Base-by-base conservation (phyloP, 2,113 vertebrate genomes). In the Erythrocebus patas region DNA sequence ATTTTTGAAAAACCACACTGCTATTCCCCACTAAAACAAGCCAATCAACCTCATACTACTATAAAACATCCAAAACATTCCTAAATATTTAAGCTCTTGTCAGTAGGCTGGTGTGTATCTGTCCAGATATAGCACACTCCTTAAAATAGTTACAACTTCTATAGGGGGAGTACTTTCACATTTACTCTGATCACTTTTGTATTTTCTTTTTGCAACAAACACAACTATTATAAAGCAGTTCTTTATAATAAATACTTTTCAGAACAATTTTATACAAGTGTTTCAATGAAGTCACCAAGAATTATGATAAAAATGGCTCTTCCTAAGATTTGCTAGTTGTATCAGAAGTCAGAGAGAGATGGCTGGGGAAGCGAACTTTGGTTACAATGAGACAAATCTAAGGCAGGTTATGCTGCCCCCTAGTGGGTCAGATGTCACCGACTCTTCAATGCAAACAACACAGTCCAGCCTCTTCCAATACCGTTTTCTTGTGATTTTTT, bases 371-470 rank as follows among this genome's bases (percentile, higher is more conserved):
- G 50, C 11, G 0, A 40, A 20, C 12, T 20, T 9, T 18, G 59
- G 52, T 38, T 23, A 35, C 17, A 6, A 20, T 0, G 55, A 89
- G 59, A 50, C 16, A 14, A 38, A 50, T 4, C 40, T 40, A 2
- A 35, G 4, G 80, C 5, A 43, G 85, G 55, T 50, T 5, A 52
- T 82, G 89, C 95, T 94, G 96, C 96, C n/a, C 96, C 75, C 96
- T 90, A 85, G 95, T 13, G 96, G 94, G 12, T 48, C 70, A 25
- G 23, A 25, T 4, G 52, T 6, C 50, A 78, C 40, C 9, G 9
- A 55, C 35, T 27, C 68, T 85, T n/a, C 38, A 32, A 43, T 0
- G n/a, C 66, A 38, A 50, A 40, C 8, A 64, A 64, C 61, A 64
- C 27, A 14, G 27, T 64, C 27, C 30, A 64, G 61, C 32, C 12